Conservation (phyloP, 1,140 invertebrate genomes). For the Camponotus pennsylvanicus region DNA sequence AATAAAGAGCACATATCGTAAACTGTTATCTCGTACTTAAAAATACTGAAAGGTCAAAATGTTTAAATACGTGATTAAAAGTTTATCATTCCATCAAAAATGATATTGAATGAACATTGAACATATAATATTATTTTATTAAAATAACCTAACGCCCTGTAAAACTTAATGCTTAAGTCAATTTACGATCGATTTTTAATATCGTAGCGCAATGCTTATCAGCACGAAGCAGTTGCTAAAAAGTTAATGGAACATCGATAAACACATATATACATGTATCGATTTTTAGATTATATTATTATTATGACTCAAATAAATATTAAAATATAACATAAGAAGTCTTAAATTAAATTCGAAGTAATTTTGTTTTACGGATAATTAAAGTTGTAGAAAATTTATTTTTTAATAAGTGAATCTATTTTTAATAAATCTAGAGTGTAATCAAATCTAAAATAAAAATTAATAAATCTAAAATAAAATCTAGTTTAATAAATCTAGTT, state of each 20-base stretch:
- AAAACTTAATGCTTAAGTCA: not conserved
- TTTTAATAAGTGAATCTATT: constrained; percentile 6
- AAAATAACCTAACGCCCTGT: not conserved
- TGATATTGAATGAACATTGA: not conserved
- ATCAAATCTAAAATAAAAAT: no score
- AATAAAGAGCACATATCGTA: not conserved
- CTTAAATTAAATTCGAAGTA: constrained; percentile 30
- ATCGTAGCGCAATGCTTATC: not conserved
- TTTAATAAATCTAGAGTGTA: constrained; percentile 3
- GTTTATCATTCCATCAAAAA: not conserved
- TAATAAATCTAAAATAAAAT: no score
- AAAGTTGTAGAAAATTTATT: constrained; percentile 41
- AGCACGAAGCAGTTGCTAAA: not conserved
- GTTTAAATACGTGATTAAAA: not conserved
- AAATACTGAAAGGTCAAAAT: constrained; percentile 10
- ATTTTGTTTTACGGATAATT: constrained; percentile 27
- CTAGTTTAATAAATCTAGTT: no score
- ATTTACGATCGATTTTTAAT: constrained; percentile 26
- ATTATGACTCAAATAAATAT: not conserved
- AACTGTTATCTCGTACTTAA: not conserved
- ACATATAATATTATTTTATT: not conserved
- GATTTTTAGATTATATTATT: constrained; percentile 3
- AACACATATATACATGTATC: not conserved
- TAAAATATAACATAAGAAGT: not conserved
- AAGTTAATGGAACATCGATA: not conserved